Conservation (phyloP, 2,888 invertebrate genomes). For the Dasypolia templi region DNA sequence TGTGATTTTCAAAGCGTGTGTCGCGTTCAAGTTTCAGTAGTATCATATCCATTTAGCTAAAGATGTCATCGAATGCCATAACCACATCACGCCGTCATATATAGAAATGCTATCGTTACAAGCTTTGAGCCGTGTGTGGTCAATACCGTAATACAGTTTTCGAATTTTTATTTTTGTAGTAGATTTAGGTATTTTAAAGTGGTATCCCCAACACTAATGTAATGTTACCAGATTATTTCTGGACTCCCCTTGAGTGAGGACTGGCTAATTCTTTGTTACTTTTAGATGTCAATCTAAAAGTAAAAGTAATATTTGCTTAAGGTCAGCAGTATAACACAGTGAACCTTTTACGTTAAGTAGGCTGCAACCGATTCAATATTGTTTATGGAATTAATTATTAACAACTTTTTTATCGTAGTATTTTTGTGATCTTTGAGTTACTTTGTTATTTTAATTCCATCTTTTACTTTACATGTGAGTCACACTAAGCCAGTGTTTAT, state of each 20-base stretch:
- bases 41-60: no score
- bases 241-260: slow-evolving; percentile 20
- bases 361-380: neutral
- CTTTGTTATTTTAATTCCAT: neutral
- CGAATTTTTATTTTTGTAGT: slow-evolving; percentile 5
- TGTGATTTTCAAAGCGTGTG: no score
- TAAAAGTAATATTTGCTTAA: no score
- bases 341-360: neutral
- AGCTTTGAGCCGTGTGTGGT: no score
- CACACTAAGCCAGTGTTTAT: neutral
- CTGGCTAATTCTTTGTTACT: neutral
- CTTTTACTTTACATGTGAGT: neutral
- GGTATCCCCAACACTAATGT: slow-evolving; percentile 19
- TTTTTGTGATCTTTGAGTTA: neutral
- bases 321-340: neutral
- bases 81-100: no score
- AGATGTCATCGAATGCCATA: no score
- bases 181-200: neutral
- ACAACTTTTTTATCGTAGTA: neutral
- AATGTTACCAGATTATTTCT: slow-evolving; percentile 29
- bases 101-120: no score
- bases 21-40: no score
- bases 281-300: neutral
- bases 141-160: no score
- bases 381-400: neutral